Percentiles rank a stretch among this genome's conserved stretches.
Evolutionary conservation across 1,140 invertebrate species (phyloP).

Genomic region (Lepidostoma basale): DNA sequence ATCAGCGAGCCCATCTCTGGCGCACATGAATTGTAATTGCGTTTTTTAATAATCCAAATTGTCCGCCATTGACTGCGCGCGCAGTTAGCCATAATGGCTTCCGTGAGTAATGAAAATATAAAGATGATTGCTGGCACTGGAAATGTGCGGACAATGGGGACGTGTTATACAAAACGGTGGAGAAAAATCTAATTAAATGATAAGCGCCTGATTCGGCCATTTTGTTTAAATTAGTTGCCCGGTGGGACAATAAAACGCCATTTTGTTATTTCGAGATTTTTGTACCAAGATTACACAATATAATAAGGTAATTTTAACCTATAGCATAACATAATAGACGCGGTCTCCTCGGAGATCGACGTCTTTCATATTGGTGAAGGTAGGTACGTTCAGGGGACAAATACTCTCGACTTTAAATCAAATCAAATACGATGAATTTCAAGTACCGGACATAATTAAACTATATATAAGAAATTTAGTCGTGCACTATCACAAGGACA

Average conservation of each 20-base stretch:
- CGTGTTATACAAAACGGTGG: neutral
- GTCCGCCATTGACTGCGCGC: conserved; percentile 1
- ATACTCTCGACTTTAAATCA: too few species aligned
- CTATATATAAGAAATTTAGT: too few species aligned
- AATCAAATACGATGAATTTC: too few species aligned
- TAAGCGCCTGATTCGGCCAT: neutral
- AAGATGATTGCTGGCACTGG: conserved; percentile 6
- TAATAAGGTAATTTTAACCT: too few species aligned
- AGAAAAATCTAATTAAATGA: conserved; percentile 20
- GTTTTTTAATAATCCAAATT: conserved; percentile 20
- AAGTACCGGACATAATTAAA: too few species aligned
- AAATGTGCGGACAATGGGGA: neutral
- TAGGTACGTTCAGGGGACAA: too few species aligned
- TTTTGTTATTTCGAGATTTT: too few species aligned
- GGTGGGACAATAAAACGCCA: neutral
- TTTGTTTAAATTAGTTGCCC: neutral
- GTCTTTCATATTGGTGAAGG: too few species aligned
- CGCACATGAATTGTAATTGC: neutral
- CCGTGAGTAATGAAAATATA: conserved; percentile 18
- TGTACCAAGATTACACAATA: too few species aligned
- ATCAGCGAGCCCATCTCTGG: neutral
- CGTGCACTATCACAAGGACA: too few species aligned
- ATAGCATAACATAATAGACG: too few species aligned
- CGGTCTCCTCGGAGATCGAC: too few species aligned
- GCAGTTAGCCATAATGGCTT: conserved; percentile 11